Evolutionary conservation across 2,888 invertebrate species (phyloP).

Genomic region (Cylindroiulus punctatus): DNA sequence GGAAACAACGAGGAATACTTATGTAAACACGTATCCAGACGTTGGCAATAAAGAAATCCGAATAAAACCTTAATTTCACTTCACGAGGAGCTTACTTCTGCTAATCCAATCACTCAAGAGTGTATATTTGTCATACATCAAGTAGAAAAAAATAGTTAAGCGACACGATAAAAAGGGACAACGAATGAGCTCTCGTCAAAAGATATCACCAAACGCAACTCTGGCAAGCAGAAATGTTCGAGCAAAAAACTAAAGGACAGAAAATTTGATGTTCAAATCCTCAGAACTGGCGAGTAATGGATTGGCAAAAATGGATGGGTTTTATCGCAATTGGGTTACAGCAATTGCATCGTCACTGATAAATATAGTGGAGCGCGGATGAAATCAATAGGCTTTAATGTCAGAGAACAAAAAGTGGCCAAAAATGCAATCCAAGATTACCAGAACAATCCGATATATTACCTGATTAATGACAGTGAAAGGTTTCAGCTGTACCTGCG

Average conservation of each 20-base stretch:
- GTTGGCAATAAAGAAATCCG: neutral
- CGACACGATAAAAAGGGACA: neutral
- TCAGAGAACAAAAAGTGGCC: neutral
- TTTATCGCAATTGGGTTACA: constrained; percentile 31
- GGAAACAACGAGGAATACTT: constrained; percentile 2
- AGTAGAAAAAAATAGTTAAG: constrained; percentile 15
- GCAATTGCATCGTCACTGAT: neutral
- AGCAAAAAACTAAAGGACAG: neutral
- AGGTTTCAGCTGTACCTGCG: neutral
- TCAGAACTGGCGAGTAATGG: neutral
- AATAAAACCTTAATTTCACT: constrained; percentile 4
- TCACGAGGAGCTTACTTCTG: constrained; percentile 28
- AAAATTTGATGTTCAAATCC: constrained; percentile 41
- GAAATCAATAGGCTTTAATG: constrained; percentile 1
- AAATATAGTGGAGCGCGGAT: constrained; percentile 22
- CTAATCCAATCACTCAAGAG: constrained; percentile 14
- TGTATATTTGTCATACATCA: constrained; percentile 39
- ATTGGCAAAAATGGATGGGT: constrained; percentile 3
- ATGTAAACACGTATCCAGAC: neutral
- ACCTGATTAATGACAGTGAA: constrained; percentile 24
- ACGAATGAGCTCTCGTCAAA: constrained; percentile 11
- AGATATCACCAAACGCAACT: constrained; percentile 12
- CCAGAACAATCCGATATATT: neutral
- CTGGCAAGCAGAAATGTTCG: neutral
- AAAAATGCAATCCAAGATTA: neutral